Evolutionary conservation across 2,113 vertebrate genomes (phyloP), one percentile per base, ranked within the genome.

Genomic region (Onychorhynchus coronatus): DNA sequence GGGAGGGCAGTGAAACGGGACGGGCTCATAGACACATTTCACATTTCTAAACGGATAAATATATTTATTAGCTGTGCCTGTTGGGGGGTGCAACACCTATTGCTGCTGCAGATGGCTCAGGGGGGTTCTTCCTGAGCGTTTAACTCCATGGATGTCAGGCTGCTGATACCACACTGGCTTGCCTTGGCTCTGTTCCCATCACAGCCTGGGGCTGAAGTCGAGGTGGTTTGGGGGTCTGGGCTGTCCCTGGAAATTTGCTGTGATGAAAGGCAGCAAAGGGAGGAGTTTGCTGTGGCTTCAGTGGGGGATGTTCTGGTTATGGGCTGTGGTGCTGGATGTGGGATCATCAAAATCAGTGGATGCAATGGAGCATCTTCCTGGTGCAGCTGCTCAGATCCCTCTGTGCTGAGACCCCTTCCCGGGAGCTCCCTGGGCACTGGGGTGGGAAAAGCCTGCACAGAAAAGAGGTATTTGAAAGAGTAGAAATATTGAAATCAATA

Each of bases 251-350:
- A 4, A 13, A 17, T 37, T 35, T 37, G 58, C 76, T n/a, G 58
- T 8, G 21, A 22, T 14, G 39, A 27, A 72, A 66, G 19, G 5
- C 55, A 47, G 86, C 0, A 3, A 13, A 6, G 56, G 3, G 63
- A 41, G 44, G 39, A 9, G 31, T 9, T 41, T 42, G 28, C 17
- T 0, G 46, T 15, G 0, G 39, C 41, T 20, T 18, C 70, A 6
- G 65, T 6, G 7, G 33, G 75, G 22, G 49, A n/a, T 0, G 14
- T 1, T 11, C 28, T 5, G 28, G 21, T 7, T 18, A 2, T 0
- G 11, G 31, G 39, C 25, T 2, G 31, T 0, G 28, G 20, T n/a
- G 70, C 62, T 12, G 61, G 7, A 5, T 3, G 1, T 1, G 30
- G 21, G 31, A 12, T 8, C 15, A 1, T 4, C 27, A 23, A 16